Percentiles rank a stretch among this genome's conserved stretches.
These are phyloP conservation scores for Lepidocyrtoides sp. DNA, from an alignment of 2,888 invertebrate genomes.

Conservation along the genomic window DNA sequence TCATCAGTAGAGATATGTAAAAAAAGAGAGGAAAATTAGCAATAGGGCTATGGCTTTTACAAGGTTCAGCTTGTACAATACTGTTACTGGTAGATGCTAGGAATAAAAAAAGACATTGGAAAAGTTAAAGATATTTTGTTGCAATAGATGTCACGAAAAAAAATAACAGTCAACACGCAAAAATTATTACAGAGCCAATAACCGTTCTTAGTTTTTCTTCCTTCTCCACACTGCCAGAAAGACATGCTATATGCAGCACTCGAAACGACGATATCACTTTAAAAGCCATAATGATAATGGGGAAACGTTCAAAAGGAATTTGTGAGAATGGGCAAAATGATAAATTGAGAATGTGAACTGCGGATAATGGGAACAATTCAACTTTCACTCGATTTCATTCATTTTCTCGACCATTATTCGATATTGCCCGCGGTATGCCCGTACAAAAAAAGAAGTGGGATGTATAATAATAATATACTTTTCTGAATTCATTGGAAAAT, in stretches of 20 bases:
- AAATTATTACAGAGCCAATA: too few relatives aligned
- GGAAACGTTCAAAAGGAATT: neutral
- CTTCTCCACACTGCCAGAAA: neutral
- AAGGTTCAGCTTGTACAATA: too few relatives aligned
- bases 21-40: too few relatives aligned
- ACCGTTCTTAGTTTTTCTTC: neutral
- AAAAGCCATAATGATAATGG: neutral
- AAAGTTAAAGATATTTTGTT: too few relatives aligned
- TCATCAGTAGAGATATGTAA: neutral
- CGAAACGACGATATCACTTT: neutral
- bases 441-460: too few relatives aligned
- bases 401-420: neutral
- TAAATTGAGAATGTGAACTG: neutral
- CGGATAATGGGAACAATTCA: slow-evolving; percentile 41
- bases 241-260: neutral
- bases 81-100: too few relatives aligned
- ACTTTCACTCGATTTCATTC: slow-evolving; percentile 14
- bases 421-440: neutral
- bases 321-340: neutral
- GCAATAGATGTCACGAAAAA: too few relatives aligned
- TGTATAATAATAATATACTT: too few relatives aligned
- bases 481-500: neutral
- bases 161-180: too few relatives aligned
- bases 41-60: too few relatives aligned
- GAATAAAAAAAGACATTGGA: too few relatives aligned